Base-by-base conservation (phyloP, 2,113 vertebrate genomes). In the Bubo bubo region DNA sequence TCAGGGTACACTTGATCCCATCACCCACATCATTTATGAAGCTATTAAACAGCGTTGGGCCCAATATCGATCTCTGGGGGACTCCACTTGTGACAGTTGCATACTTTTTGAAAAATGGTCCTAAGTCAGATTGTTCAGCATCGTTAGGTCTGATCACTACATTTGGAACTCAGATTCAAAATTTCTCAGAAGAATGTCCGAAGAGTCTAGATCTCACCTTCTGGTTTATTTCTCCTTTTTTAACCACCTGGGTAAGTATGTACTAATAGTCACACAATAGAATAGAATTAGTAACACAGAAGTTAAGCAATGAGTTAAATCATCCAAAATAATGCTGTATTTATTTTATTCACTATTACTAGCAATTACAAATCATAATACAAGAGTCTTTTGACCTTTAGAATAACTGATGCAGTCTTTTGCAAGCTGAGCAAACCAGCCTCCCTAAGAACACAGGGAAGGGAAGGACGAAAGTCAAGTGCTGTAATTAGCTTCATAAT, bases 401-500 rank as follows among this genome's bases (percentile, higher is more conserved):
- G 39, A 86, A 91, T 77, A 95, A 96, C 84, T 96, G 79, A 53
- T 10, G 15, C 39, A 9, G 52, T 58, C 76, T 94, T 89, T 95
- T 97, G 96, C 96, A 75, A 96, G 90, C 92, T 79, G 86, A 97
- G 90, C 91, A 89, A 83, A 96, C 79, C 87, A 93, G 80, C 93
- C 84, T 96, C 89, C 92, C 94, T 85, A 67, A 88, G 66, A 96
- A 88, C 59, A 49, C 85, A 93, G 58, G 94, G 84, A 94, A 97
- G 95, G 94, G 60, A 90, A 75, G 15, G 92, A 96, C 37, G 41
- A 71, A 91, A 97, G 93, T 97, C 96, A 97, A 98, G 86, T 97
- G 86, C 92, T 96, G 90, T 85, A 97, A 98, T 98, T 97, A 98
- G 96, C 96, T 80, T 52, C 67, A 28, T 94, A 87, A 97, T 98